A percentile compares a stretch with the other conserved stretches of the same genome.
Evolutionary conservation across 2,888 invertebrate species (phyloP).

Genomic region (Clostera curtula): DNA sequence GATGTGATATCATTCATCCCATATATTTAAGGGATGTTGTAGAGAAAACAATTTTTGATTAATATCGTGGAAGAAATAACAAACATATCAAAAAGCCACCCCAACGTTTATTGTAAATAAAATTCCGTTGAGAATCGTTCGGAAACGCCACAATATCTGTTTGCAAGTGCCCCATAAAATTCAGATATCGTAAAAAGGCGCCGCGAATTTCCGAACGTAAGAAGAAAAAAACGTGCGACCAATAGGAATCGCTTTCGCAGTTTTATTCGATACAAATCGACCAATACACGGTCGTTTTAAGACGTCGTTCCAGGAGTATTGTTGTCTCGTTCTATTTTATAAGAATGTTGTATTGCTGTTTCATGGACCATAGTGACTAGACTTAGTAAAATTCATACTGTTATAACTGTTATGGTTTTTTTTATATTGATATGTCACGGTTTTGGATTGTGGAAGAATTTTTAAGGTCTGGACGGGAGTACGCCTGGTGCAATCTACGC

Average conservation of each 20-base stretch:
- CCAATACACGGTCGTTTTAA: slow-evolving; percentile 38
- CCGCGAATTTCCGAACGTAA: slow-evolving; percentile 16
- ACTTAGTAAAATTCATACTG: slow-evolving; percentile 23
- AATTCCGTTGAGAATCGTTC: slow-evolving; percentile 14
- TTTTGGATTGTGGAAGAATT: too few relatives aligned
- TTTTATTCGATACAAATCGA: slow-evolving; percentile 40
- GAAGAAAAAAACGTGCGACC: slow-evolving; percentile 28
- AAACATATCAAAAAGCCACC: neutral
- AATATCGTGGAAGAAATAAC: neutral
- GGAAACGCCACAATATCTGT: slow-evolving; percentile 27
- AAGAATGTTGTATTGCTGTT: slow-evolving; percentile 16
- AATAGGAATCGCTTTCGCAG: slow-evolving; percentile 27
- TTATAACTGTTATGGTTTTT: too few relatives aligned
- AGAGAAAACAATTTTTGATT: too few relatives aligned
- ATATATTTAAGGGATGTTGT: too few relatives aligned
- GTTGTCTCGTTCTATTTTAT: slow-evolving; percentile 39
- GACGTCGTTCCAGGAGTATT: slow-evolving; percentile 36
- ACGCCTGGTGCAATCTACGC: too few relatives aligned
- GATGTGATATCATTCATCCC: too few relatives aligned
- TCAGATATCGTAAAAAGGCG: slow-evolving; percentile 30
- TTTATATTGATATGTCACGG: too few relatives aligned
- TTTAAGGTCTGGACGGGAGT: too few relatives aligned
- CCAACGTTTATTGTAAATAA: slow-evolving; percentile 7
- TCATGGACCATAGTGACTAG: slow-evolving; percentile 19
- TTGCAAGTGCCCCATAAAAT: slow-evolving; percentile 27